A percentile compares a stretch with the other conserved stretches of the same genome.
Evolutionary conservation across 2,888 invertebrate species (phyloP).

Genomic region (Ephialtes manifestator): DNA sequence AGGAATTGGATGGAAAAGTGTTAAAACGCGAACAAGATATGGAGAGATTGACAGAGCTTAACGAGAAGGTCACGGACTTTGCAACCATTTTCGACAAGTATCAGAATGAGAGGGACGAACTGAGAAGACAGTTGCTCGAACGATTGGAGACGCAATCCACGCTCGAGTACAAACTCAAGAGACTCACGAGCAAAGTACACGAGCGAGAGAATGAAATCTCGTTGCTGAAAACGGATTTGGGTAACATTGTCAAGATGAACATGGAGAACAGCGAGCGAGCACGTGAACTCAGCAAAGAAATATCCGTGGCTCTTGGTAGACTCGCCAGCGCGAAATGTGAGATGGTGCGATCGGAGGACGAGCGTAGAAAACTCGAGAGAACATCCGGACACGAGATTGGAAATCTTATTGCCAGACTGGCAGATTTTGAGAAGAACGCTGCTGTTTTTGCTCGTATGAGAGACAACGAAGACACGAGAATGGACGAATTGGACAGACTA

Average conservation of each 20-base stretch:
- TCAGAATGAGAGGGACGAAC: slow-evolving; percentile 72
- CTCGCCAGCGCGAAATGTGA: slow-evolving; percentile 73
- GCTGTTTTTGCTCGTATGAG: slow-evolving; percentile 73
- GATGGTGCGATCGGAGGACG: slow-evolving; percentile 72
- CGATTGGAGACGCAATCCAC: slow-evolving; percentile 70
- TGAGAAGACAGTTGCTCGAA: slow-evolving; percentile 71
- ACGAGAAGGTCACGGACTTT: slow-evolving; percentile 74
- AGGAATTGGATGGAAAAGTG: slow-evolving; percentile 69
- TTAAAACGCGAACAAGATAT: slow-evolving; percentile 68
- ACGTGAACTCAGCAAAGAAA: slow-evolving; percentile 73
- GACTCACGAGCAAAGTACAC: slow-evolving; percentile 71
- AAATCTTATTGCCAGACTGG: slow-evolving; percentile 71
- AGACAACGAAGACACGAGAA: slow-evolving; percentile 70
- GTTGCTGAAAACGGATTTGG: slow-evolving; percentile 71
- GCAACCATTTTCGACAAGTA: slow-evolving; percentile 70
- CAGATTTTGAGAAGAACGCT: slow-evolving; percentile 75
- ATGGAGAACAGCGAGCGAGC: slow-evolving; percentile 72
- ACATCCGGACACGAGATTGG: slow-evolving; percentile 73
- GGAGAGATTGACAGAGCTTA: slow-evolving; percentile 66
- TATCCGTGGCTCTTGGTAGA: slow-evolving; percentile 71
- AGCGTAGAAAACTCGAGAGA: slow-evolving; percentile 74
- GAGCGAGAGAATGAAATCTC: slow-evolving; percentile 75
- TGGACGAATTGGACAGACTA: slow-evolving; percentile 74
- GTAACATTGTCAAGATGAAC: slow-evolving; percentile 69
- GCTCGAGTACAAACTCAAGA: slow-evolving; percentile 74